phyloP scores from a whole-genome alignment of 2,797 vertebrate genomes.

The Tragelaphus oryx region DNA sequence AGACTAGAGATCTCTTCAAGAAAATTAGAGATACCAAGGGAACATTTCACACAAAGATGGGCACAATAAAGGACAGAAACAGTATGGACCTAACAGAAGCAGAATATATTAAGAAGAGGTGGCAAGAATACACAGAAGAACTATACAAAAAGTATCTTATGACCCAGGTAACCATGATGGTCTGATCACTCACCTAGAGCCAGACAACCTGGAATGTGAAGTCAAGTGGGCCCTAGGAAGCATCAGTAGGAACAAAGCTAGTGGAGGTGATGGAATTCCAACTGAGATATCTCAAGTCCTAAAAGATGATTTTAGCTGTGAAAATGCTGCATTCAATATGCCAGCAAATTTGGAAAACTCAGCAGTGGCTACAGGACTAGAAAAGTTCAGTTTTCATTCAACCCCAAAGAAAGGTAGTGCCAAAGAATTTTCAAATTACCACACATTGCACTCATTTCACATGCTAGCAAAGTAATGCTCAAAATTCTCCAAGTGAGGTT shows the following conservation, averaged over 20 bases:
- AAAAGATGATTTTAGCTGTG: neutral
- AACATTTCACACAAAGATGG: neutral
- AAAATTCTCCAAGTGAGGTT: neutral
- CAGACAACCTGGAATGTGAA: neutral
- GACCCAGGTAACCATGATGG: neutral
- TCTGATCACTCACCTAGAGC: neutral
- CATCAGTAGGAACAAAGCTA: neutral
- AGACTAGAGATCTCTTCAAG: neutral
- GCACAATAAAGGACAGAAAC: neutral
- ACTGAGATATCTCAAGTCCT: neutral
- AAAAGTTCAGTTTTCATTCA: neutral
- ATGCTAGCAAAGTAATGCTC: neutral
- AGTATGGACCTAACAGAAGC: neutral
- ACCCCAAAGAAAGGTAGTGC: neutral
- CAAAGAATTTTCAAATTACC: neutral
- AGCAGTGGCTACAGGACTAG: neutral
- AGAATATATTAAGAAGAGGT: neutral
- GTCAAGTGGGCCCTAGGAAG: neutral
- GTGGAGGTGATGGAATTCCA: neutral
- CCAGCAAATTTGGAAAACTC: neutral
- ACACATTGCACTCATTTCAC: neutral
- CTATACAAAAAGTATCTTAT: neutral
- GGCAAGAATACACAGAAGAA: neutral
- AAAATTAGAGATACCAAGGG: neutral
- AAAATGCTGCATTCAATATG: neutral